Conservation (phyloP, 2,797 vertebrate genomes). For the Lepilemur ruficaudatus region DNA sequence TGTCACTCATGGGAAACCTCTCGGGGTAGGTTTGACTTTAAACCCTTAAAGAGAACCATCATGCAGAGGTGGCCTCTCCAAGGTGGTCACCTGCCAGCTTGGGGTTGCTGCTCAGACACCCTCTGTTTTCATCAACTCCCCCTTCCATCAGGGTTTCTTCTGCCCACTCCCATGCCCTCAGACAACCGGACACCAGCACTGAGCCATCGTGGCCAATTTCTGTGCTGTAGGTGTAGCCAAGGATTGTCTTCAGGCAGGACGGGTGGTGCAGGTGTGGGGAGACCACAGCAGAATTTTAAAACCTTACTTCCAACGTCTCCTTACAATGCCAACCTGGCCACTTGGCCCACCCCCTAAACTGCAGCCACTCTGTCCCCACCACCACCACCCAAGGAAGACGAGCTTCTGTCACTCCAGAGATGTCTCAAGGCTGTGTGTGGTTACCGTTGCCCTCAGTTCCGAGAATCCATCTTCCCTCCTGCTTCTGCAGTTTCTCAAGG, state of each 20-base stretch:
- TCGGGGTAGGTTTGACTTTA: background rate
- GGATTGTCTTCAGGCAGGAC: background rate
- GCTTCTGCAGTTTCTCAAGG: background rate
- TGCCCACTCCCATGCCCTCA: background rate
- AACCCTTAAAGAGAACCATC: background rate
- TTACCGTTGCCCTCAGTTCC: background rate
- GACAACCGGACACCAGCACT: background rate
- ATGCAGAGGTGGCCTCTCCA: rapidly evolving
- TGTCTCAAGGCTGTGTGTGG: background rate
- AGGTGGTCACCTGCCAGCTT: background rate
- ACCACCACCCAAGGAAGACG: background rate
- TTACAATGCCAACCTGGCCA: background rate
- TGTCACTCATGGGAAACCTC: background rate
- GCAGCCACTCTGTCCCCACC: background rate
- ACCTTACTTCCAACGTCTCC: background rate
- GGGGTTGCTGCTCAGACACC: background rate
- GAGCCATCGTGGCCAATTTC: background rate
- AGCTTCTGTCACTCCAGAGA: background rate
- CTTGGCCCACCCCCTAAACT: background rate
- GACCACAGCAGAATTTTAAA: background rate
- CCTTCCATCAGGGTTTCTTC: background rate
- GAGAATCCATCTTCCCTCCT: background rate
- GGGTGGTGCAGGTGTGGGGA: rapidly evolving
- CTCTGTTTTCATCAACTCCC: background rate
- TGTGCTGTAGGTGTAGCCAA: background rate